Conservation (phyloP, 2,888 invertebrate genomes). For the Sphecodes monilicornis region DNA sequence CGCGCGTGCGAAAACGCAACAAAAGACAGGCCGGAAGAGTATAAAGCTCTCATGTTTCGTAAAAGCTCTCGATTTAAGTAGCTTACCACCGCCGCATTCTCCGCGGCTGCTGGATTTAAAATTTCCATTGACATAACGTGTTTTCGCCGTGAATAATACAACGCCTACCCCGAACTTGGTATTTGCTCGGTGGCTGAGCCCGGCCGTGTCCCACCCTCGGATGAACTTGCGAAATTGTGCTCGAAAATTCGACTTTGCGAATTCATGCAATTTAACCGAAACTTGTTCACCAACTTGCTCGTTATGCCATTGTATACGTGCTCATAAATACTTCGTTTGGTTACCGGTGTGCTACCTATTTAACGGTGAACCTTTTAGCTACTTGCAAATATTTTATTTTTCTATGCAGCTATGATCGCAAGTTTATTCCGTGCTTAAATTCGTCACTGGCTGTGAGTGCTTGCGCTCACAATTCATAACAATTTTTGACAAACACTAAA, state of each 20-base stretch:
- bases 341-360: not conserved
- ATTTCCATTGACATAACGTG: slow-evolving; percentile 55
- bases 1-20: slow-evolving; percentile 59
- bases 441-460: too few relatives aligned
- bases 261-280: not conserved
- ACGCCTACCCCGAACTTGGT: slow-evolving; percentile 27
- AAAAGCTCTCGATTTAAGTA: slow-evolving; percentile 69
- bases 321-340: not conserved
- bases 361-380: not conserved
- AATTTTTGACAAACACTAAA: too few relatives aligned
- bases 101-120: slow-evolving; percentile 51
- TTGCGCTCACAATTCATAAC: too few relatives aligned
- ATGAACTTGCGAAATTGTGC: slow-evolving; percentile 17
- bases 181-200: slow-evolving; percentile 18
- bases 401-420: not conserved
- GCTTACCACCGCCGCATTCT: slow-evolving; percentile 60
- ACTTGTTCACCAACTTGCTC: slow-evolving; percentile 4
- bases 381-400: not conserved
- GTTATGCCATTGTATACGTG: not conserved
- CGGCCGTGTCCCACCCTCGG: not conserved
- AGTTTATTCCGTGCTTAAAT: not conserved
- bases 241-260: slow-evolving; percentile 21
- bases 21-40: slow-evolving; percentile 43
- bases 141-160: slow-evolving; percentile 35
- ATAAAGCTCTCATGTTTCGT: slow-evolving; percentile 64